Percentiles rank a stretch among this genome's conserved stretches.
phyloP scores from a whole-genome alignment of 1,140 invertebrate genomes.

The Aporrectodea caliginosa region DNA sequence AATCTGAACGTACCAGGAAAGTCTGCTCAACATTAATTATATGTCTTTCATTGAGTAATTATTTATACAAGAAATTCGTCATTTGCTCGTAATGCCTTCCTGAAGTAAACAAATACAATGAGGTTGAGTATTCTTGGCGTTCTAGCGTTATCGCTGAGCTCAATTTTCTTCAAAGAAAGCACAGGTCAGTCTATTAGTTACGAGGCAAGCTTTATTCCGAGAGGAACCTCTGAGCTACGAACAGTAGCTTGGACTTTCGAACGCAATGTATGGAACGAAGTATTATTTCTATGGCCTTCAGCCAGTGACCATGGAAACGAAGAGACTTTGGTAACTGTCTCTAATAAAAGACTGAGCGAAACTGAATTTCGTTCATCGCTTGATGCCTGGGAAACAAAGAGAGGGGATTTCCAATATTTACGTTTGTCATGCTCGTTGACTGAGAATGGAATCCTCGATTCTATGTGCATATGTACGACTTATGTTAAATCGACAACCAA shows the following conservation, averaged over 20 bases:
- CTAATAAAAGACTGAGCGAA: not conserved
- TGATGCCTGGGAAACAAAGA: not conserved
- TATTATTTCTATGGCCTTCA: not conserved
- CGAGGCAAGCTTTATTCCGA: too few relatives aligned
- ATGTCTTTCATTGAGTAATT: too few relatives aligned
- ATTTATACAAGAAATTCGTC: too few relatives aligned
- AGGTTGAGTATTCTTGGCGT: too few relatives aligned
- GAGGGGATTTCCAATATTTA: not conserved
- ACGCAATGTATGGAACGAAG: not conserved
- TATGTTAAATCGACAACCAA: not conserved
- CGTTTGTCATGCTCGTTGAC: not conserved
- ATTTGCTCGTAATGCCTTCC: too few relatives aligned
- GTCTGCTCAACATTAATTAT: too few relatives aligned
- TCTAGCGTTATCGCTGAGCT: too few relatives aligned
- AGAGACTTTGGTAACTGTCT: not conserved
- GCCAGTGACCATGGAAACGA: not conserved
- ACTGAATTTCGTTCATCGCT: not conserved
- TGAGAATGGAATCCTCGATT: not conserved
- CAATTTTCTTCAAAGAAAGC: too few relatives aligned
- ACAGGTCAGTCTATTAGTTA: too few relatives aligned
- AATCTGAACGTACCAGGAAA: too few relatives aligned
- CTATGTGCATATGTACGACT: not conserved
- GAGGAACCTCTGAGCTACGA: too few relatives aligned
- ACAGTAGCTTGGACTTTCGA: not conserved
- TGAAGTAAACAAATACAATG: too few relatives aligned